Conservation (phyloP, 1,140 invertebrate species). For the Phortica variegata region DNA sequence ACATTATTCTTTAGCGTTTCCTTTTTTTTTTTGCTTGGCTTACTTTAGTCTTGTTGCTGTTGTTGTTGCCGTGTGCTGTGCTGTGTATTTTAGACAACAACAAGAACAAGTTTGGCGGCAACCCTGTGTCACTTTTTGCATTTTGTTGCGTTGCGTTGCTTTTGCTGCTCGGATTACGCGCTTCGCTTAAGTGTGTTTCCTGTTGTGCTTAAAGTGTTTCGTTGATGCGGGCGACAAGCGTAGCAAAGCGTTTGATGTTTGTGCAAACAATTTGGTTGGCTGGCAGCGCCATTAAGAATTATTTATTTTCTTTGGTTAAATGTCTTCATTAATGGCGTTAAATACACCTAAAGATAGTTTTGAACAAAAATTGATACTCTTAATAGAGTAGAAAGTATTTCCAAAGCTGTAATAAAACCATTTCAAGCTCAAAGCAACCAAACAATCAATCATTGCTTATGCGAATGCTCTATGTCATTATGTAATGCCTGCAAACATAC, state of each 20-base stretch:
- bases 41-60: background rate
- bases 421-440: too few relatives aligned
- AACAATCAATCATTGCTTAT: too few relatives aligned
- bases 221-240: too few relatives aligned
- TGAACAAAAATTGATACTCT: too few relatives aligned
- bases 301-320: constrained; percentile 6
- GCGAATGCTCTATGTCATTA: too few relatives aligned
- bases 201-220: constrained; percentile 1
- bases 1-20: constrained; percentile 39
- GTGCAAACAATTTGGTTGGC: constrained; percentile 31
- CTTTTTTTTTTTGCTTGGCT: constrained; percentile 12
- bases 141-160: constrained; percentile 28
- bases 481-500: too few relatives aligned
- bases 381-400: too few relatives aligned
- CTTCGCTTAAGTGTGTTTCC: constrained; percentile 47
- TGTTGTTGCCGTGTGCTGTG: constrained; percentile 11
- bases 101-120: too few relatives aligned
- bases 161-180: constrained; percentile 51
- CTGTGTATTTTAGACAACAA: too few relatives aligned
- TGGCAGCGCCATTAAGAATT: constrained; percentile 4
- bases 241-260: constrained; percentile 17
- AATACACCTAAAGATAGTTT: too few relatives aligned
- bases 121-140: too few relatives aligned
- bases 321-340: constrained; percentile 44
- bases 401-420: too few relatives aligned